These are phyloP conservation scores for Psylliodes chrysocephalus DNA, from an alignment of 2,888 invertebrate genomes.

Conservation along the genomic window DNA sequence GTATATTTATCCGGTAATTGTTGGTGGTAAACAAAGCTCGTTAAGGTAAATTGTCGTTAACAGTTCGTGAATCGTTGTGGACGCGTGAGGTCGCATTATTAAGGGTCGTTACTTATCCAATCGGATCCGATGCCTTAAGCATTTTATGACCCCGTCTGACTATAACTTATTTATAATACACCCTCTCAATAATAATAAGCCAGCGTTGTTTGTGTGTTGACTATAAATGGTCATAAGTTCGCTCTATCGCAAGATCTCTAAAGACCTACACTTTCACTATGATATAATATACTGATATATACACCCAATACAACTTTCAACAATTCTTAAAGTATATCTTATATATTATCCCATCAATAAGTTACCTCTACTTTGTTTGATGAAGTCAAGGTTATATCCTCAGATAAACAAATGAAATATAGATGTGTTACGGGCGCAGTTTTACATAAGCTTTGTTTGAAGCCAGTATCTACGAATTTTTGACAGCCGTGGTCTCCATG, in stretches of 20 bases:
- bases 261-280: too few species aligned
- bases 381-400: too few species aligned
- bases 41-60: constrained; percentile 61
- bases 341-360: too few species aligned
- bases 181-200: not conserved
- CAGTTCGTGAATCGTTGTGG: constrained; percentile 58
- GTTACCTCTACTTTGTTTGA: too few species aligned
- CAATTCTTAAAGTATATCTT: too few species aligned
- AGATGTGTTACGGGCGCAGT: too few species aligned
- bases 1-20: constrained; percentile 56
- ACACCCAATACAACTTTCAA: too few species aligned
- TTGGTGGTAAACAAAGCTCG: constrained; percentile 59
- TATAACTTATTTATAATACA: constrained; percentile 11
- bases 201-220: not conserved
- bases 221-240: not conserved
- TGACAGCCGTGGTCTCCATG: too few species aligned
- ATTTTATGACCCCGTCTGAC: constrained; percentile 44
- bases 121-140: constrained; percentile 15
- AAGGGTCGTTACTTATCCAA: constrained; percentile 53
- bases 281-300: too few species aligned
- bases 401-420: too few species aligned
- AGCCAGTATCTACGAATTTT: too few species aligned
- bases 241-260: not conserved
- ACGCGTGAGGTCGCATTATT: constrained; percentile 59
- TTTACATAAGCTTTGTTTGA: too few species aligned